Evolutionary conservation across 1,140 invertebrate genomes (phyloP).

Genomic region (Bicyclus anynana): DNA sequence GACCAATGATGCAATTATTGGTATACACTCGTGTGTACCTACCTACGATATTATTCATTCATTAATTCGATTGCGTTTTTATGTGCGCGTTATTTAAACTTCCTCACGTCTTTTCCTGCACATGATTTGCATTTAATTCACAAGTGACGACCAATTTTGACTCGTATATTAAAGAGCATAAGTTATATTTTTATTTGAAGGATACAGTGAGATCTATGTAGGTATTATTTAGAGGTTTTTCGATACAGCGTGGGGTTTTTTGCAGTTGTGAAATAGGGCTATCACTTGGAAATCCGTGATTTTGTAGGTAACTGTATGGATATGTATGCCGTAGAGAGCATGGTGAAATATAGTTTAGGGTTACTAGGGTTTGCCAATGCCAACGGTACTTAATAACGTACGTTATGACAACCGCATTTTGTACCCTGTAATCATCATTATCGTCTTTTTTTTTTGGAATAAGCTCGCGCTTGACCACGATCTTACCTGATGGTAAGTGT

Average conservation of each 20-base stretch:
- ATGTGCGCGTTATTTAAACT: conserved; percentile 1
- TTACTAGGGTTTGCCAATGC: too few relatives aligned
- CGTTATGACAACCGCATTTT: too few relatives aligned
- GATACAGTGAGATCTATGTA: not conserved
- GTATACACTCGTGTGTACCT: too few relatives aligned
- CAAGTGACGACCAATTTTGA: not conserved
- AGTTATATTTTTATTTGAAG: not conserved
- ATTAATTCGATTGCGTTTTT: not conserved
- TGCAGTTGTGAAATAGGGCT: not conserved
- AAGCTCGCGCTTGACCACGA: too few relatives aligned
- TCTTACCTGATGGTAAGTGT: too few relatives aligned
- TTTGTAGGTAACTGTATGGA: not conserved
- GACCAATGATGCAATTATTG: too few relatives aligned
- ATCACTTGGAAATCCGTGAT: not conserved
- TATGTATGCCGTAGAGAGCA: too few relatives aligned
- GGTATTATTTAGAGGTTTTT: not conserved
- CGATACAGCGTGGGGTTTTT: conserved; percentile 1
- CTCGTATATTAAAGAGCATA: not conserved
- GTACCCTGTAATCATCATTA: too few relatives aligned
- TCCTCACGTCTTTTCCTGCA: conserved; percentile 23
- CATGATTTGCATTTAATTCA: conserved; percentile 4
- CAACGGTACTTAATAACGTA: too few relatives aligned
- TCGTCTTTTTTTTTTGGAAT: too few relatives aligned
- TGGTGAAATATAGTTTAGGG: too few relatives aligned
- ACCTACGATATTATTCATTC: too few relatives aligned